Conservation (phyloP, 2,797 vertebrate species). For the Lycodopsis pacificus region DNA sequence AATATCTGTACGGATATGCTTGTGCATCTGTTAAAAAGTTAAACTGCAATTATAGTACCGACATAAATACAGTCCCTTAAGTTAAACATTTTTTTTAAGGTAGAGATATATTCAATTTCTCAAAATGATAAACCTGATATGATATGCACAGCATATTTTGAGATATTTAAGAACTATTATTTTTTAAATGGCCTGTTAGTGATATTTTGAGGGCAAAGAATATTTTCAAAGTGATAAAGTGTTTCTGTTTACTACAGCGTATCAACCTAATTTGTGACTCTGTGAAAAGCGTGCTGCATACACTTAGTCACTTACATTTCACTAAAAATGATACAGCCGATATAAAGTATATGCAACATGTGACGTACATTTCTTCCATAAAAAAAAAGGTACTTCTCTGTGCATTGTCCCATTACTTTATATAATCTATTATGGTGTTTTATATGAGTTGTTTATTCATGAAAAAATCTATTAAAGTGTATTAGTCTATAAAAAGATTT, state of each 20-base stretch:
- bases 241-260: constrained; percentile 31
- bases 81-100: background rate
- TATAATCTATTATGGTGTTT: constrained; percentile 10
- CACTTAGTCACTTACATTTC: constrained; percentile 42
- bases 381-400: background rate
- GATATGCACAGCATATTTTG: constrained; percentile 20
- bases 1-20: constrained; percentile 6
- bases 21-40: constrained; percentile 14
- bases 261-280: constrained; percentile 42
- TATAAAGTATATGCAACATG: constrained; percentile 13
- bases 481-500: constrained; percentile 45
- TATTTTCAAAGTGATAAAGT: constrained; percentile 35
- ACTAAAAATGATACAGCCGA: background rate
- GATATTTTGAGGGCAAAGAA: constrained; percentile 30
- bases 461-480: constrained; percentile 27
- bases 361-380: background rate
- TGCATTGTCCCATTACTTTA: constrained; percentile 10
- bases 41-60: constrained; percentile 13
- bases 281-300: constrained; percentile 27
- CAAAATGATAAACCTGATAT: constrained; percentile 12
- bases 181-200: constrained; percentile 24
- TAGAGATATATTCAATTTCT: constrained; percentile 1
- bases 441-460: constrained; percentile 34
- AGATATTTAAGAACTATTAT: constrained; percentile 8
- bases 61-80: constrained; percentile 26